Conservation (phyloP, 2,113 vertebrate genomes). For the Nipponia nippon region DNA sequence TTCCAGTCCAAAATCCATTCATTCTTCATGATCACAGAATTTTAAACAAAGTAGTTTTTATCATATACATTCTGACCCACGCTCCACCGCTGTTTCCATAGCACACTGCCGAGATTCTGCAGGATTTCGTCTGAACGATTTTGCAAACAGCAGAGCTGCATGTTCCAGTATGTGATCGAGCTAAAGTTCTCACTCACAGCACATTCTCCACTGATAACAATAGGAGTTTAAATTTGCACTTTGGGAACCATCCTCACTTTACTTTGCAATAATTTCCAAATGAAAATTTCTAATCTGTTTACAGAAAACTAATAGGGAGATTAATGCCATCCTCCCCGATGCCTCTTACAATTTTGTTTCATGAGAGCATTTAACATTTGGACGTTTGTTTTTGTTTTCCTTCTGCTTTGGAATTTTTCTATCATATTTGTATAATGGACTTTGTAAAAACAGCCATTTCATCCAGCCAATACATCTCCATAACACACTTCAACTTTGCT, state of each 20-base stretch:
- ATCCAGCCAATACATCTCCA: not conserved
- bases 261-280: not conserved
- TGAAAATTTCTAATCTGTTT: not conserved
- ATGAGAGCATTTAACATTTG: not conserved
- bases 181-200: not conserved
- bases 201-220: not conserved
- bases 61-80: not conserved
- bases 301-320: not conserved
- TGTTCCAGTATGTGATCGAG: accelerated
- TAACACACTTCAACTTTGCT: not conserved
- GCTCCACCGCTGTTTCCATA: not conserved
- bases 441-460: not conserved
- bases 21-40: not conserved
- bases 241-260: not conserved
- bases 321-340: accelerated
- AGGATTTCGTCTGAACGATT: not conserved
- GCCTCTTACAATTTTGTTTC: not conserved
- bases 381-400: not conserved
- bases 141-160: not conserved
- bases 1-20: not conserved
- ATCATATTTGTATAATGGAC: not conserved
- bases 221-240: not conserved
- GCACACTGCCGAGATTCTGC: not conserved
- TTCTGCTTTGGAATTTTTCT: not conserved
- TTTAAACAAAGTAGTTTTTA: not conserved